Percentiles rank a stretch among this genome's conserved stretches.
phyloP scores from a whole-genome alignment of 2,888 invertebrate genomes.

The Drosophila eohydei region DNA sequence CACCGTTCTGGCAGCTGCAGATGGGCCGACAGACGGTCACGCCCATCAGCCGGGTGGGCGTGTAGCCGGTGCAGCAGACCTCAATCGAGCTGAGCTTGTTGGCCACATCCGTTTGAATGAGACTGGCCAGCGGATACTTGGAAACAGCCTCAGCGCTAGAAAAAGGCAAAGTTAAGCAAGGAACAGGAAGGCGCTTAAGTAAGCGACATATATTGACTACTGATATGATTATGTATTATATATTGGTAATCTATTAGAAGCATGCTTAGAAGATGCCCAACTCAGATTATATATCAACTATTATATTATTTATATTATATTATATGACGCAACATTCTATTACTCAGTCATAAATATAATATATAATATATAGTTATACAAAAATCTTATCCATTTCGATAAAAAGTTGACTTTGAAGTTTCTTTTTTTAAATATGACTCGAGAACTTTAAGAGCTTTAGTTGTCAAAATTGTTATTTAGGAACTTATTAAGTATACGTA shows the following conservation, averaged over 20 bases:
- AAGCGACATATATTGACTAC: background rate
- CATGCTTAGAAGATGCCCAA: background rate
- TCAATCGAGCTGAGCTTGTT: slow-evolving; percentile 87
- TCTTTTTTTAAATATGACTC: too few relatives aligned
- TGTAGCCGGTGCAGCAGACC: slow-evolving; percentile 90
- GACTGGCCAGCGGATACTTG: slow-evolving; percentile 68
- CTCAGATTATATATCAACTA: too few relatives aligned
- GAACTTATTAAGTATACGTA: background rate
- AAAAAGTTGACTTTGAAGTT: too few relatives aligned
- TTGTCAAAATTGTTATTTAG: background rate
- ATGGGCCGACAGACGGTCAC: slow-evolving; percentile 74
- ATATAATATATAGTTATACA: too few relatives aligned
- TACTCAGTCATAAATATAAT: too few relatives aligned
- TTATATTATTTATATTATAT: too few relatives aligned
- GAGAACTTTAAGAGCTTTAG: too few relatives aligned
- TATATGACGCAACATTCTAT: too few relatives aligned
- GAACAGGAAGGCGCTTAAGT: background rate
- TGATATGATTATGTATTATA: background rate
- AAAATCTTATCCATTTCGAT: too few relatives aligned
- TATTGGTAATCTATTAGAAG: background rate
- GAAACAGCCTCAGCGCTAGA: slow-evolving; percentile 72
- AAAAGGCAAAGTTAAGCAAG: background rate
- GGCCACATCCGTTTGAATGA: slow-evolving; percentile 83
- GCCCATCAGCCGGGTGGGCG: slow-evolving; percentile 58
- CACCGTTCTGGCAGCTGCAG: slow-evolving; percentile 81